A percentile compares a stretch with the other conserved stretches of the same genome.
Conservation (phyloP, 2,888 invertebrate genomes). For the Schizaphis graminum region DNA sequence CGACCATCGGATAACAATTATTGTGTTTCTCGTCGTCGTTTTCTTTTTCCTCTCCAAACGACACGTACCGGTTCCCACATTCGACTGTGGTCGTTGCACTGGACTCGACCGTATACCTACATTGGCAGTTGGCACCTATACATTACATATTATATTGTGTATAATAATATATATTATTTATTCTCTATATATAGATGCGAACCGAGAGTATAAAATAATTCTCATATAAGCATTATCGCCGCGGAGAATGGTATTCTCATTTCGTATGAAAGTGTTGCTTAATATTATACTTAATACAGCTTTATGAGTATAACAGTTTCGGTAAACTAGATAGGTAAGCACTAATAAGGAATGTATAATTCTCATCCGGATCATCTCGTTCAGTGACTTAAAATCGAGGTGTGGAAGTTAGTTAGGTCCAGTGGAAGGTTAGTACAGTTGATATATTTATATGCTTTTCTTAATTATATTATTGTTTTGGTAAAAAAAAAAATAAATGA, state of each 20-base stretch:
- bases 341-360: not conserved
- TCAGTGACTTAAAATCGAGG: too few relatives aligned
- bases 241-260: not conserved
- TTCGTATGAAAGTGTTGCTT: not conserved
- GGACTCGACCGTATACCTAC: slow-evolving; percentile 3
- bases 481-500: too few relatives aligned
- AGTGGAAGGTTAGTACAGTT: too few relatives aligned
- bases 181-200: not conserved
- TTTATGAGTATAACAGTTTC: not conserved
- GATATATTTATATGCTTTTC: too few relatives aligned
- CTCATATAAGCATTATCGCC: not conserved
- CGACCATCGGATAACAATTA: slow-evolving; percentile 63
- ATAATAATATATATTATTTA: not conserved
- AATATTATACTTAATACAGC: not conserved
- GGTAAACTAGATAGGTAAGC: not conserved
- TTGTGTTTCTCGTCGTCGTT: slow-evolving; percentile 51
- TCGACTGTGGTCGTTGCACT: slow-evolving; percentile 59
- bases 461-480: too few relatives aligned
- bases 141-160: not conserved
- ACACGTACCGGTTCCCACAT: slow-evolving; percentile 58
- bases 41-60: slow-evolving; percentile 29
- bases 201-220: not conserved
- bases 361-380: too few relatives aligned
- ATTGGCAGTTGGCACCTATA: not conserved
- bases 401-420: too few relatives aligned